Conservation (phyloP, 2,797 vertebrate species). For the Malacoraja senta region DNA sequence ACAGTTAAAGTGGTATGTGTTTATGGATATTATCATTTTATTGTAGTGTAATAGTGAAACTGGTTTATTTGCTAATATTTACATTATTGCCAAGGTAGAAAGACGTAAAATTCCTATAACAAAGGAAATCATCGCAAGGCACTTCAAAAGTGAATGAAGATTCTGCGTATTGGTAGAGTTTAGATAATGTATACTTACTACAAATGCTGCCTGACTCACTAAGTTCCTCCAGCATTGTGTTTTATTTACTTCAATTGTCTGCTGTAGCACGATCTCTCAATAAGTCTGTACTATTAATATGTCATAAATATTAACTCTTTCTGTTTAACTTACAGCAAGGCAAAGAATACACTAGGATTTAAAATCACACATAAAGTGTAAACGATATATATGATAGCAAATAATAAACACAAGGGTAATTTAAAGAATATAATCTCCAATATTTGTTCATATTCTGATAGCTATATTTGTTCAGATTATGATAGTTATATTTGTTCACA, state of each 20-base stretch:
- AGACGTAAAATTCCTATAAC: neutral
- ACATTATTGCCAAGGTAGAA: neutral
- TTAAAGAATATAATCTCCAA: slow-evolving; percentile 6
- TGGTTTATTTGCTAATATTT: neutral
- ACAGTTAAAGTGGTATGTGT: slow-evolving; percentile 52
- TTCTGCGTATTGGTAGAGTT: neutral
- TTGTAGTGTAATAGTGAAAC: neutral
- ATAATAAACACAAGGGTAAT: neutral
- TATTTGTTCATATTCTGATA: too few relatives aligned
- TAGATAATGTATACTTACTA: neutral
- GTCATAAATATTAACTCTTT: slow-evolving; percentile 23
- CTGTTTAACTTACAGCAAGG: neutral
- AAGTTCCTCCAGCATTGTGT: too few relatives aligned
- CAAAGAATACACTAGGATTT: neutral
- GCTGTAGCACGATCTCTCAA: neutral
- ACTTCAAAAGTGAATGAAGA: neutral
- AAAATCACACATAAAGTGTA: neutral
- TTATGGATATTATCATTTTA: slow-evolving; percentile 29
- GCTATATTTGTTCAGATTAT: neutral
- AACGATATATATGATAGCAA: neutral
- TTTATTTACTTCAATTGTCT: neutral
- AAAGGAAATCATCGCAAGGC: neutral
- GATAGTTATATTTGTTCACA: neutral
- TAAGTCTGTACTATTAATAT: neutral
- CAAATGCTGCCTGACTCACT: too few relatives aligned